Evolutionary conservation across 37 sponge, comb jelly and placozoan species (phyloP).

Genomic region (Geodia barretti): DNA sequence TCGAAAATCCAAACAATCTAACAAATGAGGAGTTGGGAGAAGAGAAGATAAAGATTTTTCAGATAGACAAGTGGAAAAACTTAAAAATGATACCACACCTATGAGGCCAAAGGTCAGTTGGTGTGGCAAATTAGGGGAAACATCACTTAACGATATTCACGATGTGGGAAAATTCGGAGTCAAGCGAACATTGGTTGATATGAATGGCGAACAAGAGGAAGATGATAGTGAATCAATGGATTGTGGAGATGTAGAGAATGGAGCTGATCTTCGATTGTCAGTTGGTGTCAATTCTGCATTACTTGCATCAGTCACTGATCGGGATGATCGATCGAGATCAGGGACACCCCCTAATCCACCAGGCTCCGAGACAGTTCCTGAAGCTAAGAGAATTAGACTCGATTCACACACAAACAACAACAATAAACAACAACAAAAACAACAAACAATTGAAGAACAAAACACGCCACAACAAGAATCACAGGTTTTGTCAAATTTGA

Average conservation of each 20-base stretch:
- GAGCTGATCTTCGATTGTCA: neutral
- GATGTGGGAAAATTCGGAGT: neutral
- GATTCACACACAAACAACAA: neutral
- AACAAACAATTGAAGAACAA: neutral
- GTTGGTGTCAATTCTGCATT: neutral
- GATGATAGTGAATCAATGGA: too few species aligned
- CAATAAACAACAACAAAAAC: neutral
- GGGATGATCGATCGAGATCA: neutral
- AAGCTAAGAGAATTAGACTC: neutral
- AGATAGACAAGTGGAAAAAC: too few species aligned
- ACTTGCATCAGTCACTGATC: neutral
- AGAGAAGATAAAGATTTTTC: too few species aligned
- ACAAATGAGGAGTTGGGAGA: too few species aligned
- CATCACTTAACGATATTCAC: too few species aligned
- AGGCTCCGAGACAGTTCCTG: neutral
- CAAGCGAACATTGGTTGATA: neutral
- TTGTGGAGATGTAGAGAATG: neutral
- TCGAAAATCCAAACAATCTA: too few species aligned
- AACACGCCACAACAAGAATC: neutral
- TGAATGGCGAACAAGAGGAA: neutral
- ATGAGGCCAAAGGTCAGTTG: neutral
- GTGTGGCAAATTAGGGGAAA: too few species aligned
- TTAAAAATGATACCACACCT: neutral
- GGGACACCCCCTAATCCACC: neutral
- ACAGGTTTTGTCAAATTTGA: too few species aligned